These are phyloP conservation scores for Echinarachnius parma DNA, from an alignment of 53 echinoderm and acorn worm species.

Conservation along the genomic window DNA sequence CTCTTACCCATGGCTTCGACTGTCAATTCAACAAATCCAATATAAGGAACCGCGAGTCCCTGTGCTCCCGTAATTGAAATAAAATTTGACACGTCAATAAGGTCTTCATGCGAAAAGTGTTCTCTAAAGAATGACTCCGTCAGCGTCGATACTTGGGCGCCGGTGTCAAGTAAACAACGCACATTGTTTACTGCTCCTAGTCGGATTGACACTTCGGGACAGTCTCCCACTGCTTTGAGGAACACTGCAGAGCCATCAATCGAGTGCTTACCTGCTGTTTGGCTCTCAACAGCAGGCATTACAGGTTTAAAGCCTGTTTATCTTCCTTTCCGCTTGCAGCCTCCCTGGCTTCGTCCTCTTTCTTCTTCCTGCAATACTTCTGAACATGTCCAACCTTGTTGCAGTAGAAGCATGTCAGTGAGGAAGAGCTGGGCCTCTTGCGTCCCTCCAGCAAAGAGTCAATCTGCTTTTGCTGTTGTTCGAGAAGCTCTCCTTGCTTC, in stretches of 20 bases:
- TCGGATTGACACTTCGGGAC: background rate
- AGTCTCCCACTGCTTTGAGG: conserved; percentile 26
- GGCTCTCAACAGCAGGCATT: conserved; percentile 31
- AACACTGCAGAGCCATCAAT: conserved; percentile 15
- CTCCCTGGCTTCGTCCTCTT: too few relatives aligned
- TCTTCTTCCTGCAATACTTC: conserved; percentile 43
- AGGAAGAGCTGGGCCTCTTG: background rate
- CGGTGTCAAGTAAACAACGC: conserved; percentile 60
- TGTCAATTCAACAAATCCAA: conserved; percentile 66
- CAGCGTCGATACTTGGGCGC: conserved; percentile 74
- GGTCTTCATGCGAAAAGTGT: conserved; percentile 50
- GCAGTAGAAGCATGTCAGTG: conserved; percentile 31
- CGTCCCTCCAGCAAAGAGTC: background rate
- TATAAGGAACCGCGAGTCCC: conserved; percentile 53
- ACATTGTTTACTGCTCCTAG: conserved; percentile 30
- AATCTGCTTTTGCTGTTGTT: conserved; percentile 53
- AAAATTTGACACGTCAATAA: conserved; percentile 45
- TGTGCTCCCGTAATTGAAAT: conserved; percentile 57
- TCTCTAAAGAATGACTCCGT: conserved; percentile 62
- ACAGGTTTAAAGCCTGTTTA: too few relatives aligned
- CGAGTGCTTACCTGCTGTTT: background rate
- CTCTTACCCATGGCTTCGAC: conserved; percentile 35
- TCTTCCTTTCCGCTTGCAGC: background rate
- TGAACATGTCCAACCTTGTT: conserved; percentile 49
- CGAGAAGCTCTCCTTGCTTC: conserved; percentile 33